Evolutionary conservation across 2,797 vertebrate genomes (phyloP), one percentile per base, ranked within the genome.

Genomic region (Fistularia tabacaria): DNA sequence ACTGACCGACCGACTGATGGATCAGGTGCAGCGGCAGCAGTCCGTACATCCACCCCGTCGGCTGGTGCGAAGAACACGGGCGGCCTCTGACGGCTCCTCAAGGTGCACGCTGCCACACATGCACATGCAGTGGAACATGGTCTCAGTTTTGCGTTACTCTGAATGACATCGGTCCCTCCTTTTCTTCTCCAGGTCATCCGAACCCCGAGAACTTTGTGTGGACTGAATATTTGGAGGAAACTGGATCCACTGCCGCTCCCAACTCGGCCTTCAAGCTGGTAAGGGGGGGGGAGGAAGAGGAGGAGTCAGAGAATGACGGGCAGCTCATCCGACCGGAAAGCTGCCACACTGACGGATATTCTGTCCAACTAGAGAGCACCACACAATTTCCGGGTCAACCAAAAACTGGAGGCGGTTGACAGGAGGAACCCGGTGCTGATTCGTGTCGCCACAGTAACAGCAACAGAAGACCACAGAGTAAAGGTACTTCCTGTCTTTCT

Each of bases 11-110:
- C 14, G 61, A 7, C 41, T 52, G 58, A 40, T 56, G 9, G 15
- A 50, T 57, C 81, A 95, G 94, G 93, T 95, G 94, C 86, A 92
- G 94, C 86, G 88, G 91, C 41, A 93, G 89, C 89, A 95, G 93
- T 81, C 93, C 93, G 0, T 92, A 91, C 64, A 94, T 95, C 63
- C 92, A 89, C 80, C 93, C 93, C 49, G 90, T 95, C 4, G 94
- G 93, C 59, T 94, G 72, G 79, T 90, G 90, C 82, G 75, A 85
- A 73, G 82, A 90, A 9, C 84, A 86, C 9, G 81, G 82, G 62
- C 86, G 88, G 44, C 80, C 86, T 49, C 82, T 92, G 57, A 84
- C 82, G 10, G 72, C 86, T 12, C 89, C 90, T 9, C 84, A 89
- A 72, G 91, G 86, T 91, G 65, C 10, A 14, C 3, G n/a, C 8